These are phyloP conservation scores for Lucilia sericata DNA, from an alignment of 1,140 invertebrate species.

Conservation along the genomic window DNA sequence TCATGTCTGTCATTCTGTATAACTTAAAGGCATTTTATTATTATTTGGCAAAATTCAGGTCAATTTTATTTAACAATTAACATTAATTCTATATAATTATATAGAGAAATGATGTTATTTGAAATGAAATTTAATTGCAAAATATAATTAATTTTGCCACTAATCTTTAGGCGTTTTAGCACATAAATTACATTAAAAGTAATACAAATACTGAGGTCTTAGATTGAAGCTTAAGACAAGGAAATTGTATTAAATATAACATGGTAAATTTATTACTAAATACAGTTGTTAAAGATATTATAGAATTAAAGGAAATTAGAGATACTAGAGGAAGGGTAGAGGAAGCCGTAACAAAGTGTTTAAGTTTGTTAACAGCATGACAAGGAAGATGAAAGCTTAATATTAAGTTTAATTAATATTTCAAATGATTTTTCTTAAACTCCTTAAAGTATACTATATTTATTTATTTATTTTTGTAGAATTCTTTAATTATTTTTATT, in stretches of 20 bases:
- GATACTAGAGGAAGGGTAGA: background rate
- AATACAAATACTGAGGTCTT: background rate
- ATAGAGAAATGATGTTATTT: background rate
- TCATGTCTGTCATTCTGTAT: background rate
- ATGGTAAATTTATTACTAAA: background rate
- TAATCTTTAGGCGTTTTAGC: background rate
- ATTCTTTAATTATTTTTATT: background rate
- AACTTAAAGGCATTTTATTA: background rate
- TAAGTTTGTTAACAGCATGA: too few species aligned
- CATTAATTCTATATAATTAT: background rate
- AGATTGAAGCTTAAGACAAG: background rate
- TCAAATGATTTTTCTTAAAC: too few species aligned
- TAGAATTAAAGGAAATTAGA: background rate
- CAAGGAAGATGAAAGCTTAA: too few species aligned
- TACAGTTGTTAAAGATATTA: background rate
- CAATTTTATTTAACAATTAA: background rate
- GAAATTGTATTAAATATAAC: background rate
- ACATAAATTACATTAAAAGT: background rate
- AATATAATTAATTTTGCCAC: conserved; percentile 14
- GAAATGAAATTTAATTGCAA: background rate
- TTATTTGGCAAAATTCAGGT: background rate
- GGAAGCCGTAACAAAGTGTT: too few species aligned
- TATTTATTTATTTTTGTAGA: too few species aligned
- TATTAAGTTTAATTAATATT: too few species aligned
- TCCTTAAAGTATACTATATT: too few species aligned